Conservation (phyloP, 2,888 invertebrate genomes). For the Agriopis aurantiaria region DNA sequence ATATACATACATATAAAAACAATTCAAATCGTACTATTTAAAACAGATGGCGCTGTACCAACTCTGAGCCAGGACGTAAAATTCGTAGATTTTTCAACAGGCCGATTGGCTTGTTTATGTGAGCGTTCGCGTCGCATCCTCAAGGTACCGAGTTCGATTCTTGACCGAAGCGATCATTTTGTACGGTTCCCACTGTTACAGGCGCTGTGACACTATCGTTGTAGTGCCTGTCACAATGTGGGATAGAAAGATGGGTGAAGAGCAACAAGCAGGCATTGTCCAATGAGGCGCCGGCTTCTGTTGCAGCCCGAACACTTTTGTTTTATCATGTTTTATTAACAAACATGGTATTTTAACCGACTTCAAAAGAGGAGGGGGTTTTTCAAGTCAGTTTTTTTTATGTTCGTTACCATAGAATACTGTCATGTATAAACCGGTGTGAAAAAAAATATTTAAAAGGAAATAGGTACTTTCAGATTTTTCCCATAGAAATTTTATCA, state of each 20-base stretch:
- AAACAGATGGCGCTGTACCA: slow-evolving; percentile 64
- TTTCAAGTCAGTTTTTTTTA: too few species aligned
- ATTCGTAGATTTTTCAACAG: slow-evolving; percentile 5
- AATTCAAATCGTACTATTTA: background rate
- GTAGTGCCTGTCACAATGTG: slow-evolving; percentile 61
- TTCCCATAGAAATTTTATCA: too few species aligned
- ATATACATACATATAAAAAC: background rate
- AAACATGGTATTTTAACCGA: background rate
- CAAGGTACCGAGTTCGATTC: slow-evolving; percentile 51
- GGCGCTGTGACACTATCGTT: slow-evolving; percentile 61
- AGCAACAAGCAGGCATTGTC: slow-evolving; percentile 81
- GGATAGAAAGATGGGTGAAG: slow-evolving; percentile 78
- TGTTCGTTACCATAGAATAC: too few species aligned
- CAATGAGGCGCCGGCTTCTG: slow-evolving; percentile 79
- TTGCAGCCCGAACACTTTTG: slow-evolving; percentile 76
- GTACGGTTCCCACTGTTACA: slow-evolving; percentile 56
- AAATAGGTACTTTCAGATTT: too few species aligned
- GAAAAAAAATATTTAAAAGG: too few species aligned
- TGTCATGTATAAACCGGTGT: too few species aligned
- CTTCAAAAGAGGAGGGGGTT: too few species aligned
- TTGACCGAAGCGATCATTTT: background rate
- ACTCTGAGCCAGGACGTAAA: slow-evolving; percentile 28
- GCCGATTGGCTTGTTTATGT: slow-evolving; percentile 46
- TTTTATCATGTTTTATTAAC: slow-evolving; percentile 36
- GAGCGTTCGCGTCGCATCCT: slow-evolving; percentile 3